phyloP scores from a whole-genome alignment of 2,113 vertebrate genomes.

The Salminus brasiliensis region DNA sequence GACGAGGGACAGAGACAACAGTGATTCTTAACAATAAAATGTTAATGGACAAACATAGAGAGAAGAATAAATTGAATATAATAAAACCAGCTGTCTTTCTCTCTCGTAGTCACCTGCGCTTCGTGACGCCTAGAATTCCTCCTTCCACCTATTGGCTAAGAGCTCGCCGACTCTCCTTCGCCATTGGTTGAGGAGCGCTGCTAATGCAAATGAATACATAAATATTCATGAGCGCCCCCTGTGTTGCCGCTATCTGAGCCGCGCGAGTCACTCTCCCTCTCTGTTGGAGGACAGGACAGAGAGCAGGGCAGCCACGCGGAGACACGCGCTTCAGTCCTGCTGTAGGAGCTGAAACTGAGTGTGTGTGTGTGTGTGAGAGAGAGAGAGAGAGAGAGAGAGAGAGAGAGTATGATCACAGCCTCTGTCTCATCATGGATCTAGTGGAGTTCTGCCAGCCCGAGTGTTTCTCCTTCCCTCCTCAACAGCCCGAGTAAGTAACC shows the following conservation, averaged over 20 bases:
- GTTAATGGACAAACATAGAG: no score
- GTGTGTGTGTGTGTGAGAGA: no score
- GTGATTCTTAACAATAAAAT: no score
- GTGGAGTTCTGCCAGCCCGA: constrained; percentile 47
- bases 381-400: no score
- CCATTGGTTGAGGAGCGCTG: not conserved
- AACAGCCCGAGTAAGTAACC: constrained; percentile 23
- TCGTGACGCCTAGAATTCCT: not conserved
- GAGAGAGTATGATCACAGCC: constrained; percentile 20
- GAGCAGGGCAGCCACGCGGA: not conserved
- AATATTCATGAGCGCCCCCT: not conserved
- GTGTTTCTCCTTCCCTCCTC: constrained; percentile 6
- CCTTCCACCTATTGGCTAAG: not conserved
- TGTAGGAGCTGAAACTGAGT: not conserved
- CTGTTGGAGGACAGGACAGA: not conserved
- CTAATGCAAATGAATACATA: not conserved
- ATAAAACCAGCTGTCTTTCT: no score
- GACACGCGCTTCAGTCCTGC: not conserved
- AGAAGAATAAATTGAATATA: no score
- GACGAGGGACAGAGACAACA: no score
- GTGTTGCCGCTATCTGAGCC: not conserved
- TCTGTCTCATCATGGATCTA: constrained; percentile 39
- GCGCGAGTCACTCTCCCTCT: not conserved
- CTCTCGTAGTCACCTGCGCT: not conserved
- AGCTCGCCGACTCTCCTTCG: no score